Conservation (phyloP, 2,888 invertebrate genomes). For the Schrankia costaestrigalis region DNA sequence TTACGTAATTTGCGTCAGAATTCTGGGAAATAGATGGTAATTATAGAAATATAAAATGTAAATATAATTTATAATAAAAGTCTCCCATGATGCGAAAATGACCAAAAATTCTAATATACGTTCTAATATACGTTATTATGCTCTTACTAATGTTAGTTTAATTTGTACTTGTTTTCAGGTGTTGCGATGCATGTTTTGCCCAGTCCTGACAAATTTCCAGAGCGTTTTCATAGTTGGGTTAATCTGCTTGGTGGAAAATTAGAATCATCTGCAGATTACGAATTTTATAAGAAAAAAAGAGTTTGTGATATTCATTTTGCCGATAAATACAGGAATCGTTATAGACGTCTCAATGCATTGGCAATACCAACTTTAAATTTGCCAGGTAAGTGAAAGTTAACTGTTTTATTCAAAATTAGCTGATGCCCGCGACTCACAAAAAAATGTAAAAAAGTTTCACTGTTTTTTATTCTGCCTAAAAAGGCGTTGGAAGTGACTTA, state of each 20-base stretch:
- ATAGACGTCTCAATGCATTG: not conserved
- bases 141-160: not conserved
- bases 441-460: no score
- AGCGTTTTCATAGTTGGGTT: slow-evolving; percentile 3
- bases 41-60: no score
- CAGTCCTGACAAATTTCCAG: not conserved
- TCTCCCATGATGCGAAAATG: not conserved
- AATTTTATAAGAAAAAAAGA: no score
- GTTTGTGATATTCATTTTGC: not conserved
- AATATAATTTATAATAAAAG: not conserved
- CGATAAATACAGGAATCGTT: not conserved
- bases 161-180: not conserved
- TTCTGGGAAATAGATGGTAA: no score
- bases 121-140: not conserved
- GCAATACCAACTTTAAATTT: not conserved
- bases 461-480: no score
- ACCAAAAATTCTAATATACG: not conserved
- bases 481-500: no score
- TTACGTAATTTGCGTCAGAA: no score
- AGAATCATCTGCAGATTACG: not conserved
- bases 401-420: no score
- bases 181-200: not conserved
- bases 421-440: no score
- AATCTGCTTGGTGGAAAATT: slow-evolving; percentile 1
- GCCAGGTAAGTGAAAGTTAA: not conserved